Evolutionary conservation across 37 sponge, comb jelly and placozoan genomes (phyloP), one percentile per base, ranked within the genome.

Genomic region (Spongilla lacustris): DNA sequence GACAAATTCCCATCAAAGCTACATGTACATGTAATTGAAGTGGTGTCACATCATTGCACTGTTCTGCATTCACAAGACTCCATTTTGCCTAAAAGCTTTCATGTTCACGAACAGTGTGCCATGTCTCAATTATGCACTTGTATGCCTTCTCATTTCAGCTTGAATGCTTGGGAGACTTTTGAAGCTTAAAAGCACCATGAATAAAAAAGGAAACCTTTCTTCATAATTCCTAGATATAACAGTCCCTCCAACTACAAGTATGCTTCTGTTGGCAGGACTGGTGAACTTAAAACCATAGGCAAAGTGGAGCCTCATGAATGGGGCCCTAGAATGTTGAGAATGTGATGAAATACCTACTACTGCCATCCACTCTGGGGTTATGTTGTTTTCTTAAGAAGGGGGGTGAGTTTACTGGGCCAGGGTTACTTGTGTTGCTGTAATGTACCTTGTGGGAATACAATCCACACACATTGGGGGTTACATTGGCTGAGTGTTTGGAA

Each of bases 321-420:
- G 58, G 58, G 58, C 21, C 58, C 1, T 17, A 58, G 58, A 58
- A 58, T 58, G 58, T 58, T 58, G 58, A 17, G 58, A 58, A 58
- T 58, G 35, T 82, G 71, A 36, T 23, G 37, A 14, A 82, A 34
- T 17, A 68, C 71, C 34, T 69, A 38, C 36, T 82, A 27, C 71
- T 82, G 34, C 72, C 71, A 71, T 12, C 27, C 68, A 14, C 41
- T 73, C 41, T 68, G 25, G 19, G 41, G 69, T 41, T 27, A 27
- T 36, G 37, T 74, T 74, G 32, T 37, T 33, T 74, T 23, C 75
- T 37, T 74, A 36, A 23, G 32, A 36, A n/a, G n/a, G n/a, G 34
- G 10, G 25, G 13, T 4, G 34, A 6, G 32, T 8, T 23, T 28
- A 33, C 34, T 74, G 33, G 34, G 29, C 33, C 75, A 2, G 34